A percentile compares a stretch with the other conserved stretches of the same genome.
phyloP scores from a whole-genome alignment of 2,113 vertebrate genomes.

The Thunnus maccoyii region DNA sequence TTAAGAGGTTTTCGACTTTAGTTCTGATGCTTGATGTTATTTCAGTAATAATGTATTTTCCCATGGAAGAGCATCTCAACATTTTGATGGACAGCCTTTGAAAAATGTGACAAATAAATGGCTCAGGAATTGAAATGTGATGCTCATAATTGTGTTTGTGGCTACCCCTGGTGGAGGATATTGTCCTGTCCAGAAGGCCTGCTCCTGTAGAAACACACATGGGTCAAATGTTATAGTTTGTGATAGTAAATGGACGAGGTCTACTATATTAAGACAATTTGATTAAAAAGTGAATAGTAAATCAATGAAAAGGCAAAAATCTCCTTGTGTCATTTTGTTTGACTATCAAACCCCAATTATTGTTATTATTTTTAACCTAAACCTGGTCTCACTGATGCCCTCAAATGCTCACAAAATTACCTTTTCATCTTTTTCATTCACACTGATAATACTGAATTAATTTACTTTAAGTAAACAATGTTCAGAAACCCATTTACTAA shows the following conservation, averaged over 20 bases:
- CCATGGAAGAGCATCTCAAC: constrained; percentile 21
- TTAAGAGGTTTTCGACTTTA: constrained; percentile 30
- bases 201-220: neutral
- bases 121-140: constrained; percentile 74
- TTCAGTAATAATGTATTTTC: constrained; percentile 27
- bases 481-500: neutral
- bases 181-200: constrained; percentile 21
- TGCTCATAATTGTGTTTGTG: constrained; percentile 70
- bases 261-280: neutral
- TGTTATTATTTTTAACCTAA: neutral
- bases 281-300: neutral
- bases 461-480: neutral
- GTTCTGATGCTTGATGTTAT: constrained; percentile 41
- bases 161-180: constrained; percentile 79
- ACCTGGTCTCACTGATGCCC: neutral
- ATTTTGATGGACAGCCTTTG: constrained; percentile 49
- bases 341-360: neutral
- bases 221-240: neutral
- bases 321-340: neutral
- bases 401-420: neutral
- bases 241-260: neutral
- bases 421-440: neutral
- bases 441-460: neutral
- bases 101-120: constrained; percentile 77
- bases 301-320: neutral